These are phyloP conservation scores for Actinia equina DNA, from an alignment of 64 coral and sea anemone species.

Conservation along the genomic window DNA sequence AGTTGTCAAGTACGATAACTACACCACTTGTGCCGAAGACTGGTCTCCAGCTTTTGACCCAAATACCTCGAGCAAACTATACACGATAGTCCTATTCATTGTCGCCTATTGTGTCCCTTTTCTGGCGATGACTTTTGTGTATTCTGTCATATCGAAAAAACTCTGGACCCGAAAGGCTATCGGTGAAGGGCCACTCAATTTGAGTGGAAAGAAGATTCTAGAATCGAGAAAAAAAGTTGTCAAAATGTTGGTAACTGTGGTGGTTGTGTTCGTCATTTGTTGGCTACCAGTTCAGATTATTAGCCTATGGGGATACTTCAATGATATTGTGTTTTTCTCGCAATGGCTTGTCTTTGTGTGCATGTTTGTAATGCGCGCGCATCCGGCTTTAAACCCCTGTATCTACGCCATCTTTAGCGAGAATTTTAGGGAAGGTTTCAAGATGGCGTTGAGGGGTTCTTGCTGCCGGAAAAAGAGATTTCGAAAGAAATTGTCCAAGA, in stretches of 20 bases:
- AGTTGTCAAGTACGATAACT: constrained; percentile 1
- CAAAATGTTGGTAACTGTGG: constrained; percentile 58
- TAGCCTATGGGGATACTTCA: constrained; percentile 15
- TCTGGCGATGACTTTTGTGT: constrained; percentile 30
- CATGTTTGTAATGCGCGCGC: constrained; percentile 46
- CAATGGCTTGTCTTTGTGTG: constrained; percentile 13
- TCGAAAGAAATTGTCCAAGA: not conserved
- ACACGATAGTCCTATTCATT: constrained; percentile 39
- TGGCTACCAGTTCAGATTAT: constrained; percentile 44
- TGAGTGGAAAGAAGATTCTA: constrained; percentile 4
- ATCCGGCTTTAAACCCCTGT: constrained; percentile 38
- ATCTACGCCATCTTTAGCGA: constrained; percentile 60
- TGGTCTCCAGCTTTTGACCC: constrained; percentile 33
- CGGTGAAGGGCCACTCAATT: not conserved
- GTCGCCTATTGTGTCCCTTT: constrained; percentile 37
- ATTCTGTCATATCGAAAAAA: constrained; percentile 38
- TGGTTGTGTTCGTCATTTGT: constrained; percentile 36
- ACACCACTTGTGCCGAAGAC: constrained; percentile 18
- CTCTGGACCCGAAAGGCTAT: constrained; percentile 30
- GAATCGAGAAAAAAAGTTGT: constrained; percentile 51
- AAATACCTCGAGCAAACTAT: not conserved
- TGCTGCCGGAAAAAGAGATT: not conserved
- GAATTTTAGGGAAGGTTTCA: constrained; percentile 58
- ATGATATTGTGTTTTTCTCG: not conserved
- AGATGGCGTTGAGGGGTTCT: constrained; percentile 11